Conservation (phyloP, 2,797 vertebrate genomes). For the Arrhamphus sclerolepis region DNA sequence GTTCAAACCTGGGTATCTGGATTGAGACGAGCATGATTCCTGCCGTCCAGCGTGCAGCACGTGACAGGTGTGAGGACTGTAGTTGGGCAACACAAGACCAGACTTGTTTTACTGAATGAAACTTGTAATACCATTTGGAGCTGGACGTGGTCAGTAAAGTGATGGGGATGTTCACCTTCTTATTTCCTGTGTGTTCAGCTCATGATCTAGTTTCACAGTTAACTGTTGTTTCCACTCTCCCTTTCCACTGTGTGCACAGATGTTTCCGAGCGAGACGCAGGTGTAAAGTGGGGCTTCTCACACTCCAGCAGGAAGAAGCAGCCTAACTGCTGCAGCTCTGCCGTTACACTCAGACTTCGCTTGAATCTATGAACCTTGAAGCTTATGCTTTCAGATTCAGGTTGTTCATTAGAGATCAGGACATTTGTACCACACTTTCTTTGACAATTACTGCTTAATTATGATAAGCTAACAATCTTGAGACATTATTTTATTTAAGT, state of each 20-base stretch:
- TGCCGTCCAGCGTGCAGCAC: conserved; percentile 19
- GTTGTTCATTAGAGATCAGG: conserved; percentile 23
- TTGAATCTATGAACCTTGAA: conserved; percentile 23
- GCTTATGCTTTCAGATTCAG: conserved; percentile 29
- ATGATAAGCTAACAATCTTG: not conserved
- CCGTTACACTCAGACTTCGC: conserved; percentile 13
- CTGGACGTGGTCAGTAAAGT: conserved; percentile 25
- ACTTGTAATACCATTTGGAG: conserved; percentile 13
- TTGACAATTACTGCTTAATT: conserved; percentile 11
- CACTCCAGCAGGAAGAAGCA: conserved; percentile 65
- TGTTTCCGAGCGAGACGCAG: conserved; percentile 70
- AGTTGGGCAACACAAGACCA: conserved; percentile 27
- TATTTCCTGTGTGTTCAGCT: conserved; percentile 39
- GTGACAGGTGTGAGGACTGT: conserved; percentile 8
- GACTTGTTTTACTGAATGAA: conserved; percentile 36
- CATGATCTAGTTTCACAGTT: conserved; percentile 66
- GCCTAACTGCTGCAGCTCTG: conserved; percentile 53
- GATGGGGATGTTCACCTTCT: conserved; percentile 39
- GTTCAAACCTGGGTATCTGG: conserved; percentile 2
- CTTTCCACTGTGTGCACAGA: conserved; percentile 68
- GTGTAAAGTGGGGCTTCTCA: conserved; percentile 60
- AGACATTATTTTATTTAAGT: no score
- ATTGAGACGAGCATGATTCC: conserved; percentile 31
- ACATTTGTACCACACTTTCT: conserved; percentile 23
- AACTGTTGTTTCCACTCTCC: conserved; percentile 46